Evolutionary conservation across 1,140 invertebrate genomes (phyloP).

Genomic region (Apis mellifera): DNA sequence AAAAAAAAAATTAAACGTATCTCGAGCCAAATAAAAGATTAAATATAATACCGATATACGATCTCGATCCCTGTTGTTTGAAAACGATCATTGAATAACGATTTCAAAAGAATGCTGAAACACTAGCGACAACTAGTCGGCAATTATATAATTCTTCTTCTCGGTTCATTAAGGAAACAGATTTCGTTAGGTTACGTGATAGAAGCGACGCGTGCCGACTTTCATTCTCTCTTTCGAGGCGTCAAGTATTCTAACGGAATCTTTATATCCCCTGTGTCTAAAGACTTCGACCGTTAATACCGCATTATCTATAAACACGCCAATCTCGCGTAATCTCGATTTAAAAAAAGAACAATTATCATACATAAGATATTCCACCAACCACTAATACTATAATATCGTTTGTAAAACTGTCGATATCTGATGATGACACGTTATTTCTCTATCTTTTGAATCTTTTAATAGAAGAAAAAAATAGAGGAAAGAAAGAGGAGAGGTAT

Average conservation of each 20-base stretch:
- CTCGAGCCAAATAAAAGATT: not conserved
- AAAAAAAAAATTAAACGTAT: no score
- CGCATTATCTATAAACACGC: not conserved
- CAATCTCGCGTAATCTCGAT: no score
- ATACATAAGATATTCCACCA: no score
- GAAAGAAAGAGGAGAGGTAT: not conserved
- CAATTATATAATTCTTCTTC: conserved; percentile 52
- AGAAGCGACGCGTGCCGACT: conserved; percentile 43
- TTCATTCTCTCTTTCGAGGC: conserved; percentile 43
- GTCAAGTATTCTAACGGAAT: not conserved
- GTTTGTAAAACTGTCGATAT: no score
- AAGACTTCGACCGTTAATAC: no score
- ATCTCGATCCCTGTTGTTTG: not conserved
- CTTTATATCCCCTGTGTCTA: no score
- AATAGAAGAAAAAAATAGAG: no score
- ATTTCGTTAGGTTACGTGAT: conserved; percentile 58
- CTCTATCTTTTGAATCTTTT: no score
- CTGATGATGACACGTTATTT: no score
- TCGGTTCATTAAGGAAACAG: conserved; percentile 35
- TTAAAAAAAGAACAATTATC: no score
- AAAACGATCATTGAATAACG: conserved; percentile 5
- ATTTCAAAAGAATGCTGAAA: conserved; percentile 42
- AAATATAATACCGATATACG: not conserved
- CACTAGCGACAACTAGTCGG: not conserved
- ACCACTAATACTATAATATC: no score